Conservation (phyloP, 2,113 vertebrate genomes). For the Oncorhynchus masou region DNA sequence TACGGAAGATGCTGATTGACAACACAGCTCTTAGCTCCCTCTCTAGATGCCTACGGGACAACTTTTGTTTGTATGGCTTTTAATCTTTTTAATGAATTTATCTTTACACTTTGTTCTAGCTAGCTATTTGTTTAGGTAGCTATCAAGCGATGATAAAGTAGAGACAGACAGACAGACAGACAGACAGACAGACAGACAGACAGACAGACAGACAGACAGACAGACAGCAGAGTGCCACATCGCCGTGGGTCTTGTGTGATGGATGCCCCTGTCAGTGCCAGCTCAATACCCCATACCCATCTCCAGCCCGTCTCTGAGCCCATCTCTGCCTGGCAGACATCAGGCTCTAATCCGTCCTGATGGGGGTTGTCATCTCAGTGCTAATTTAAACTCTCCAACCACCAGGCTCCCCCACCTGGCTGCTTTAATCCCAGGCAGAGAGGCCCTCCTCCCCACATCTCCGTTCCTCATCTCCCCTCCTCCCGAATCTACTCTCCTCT, state of each 20-base stretch:
- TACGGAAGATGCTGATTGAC: too few species aligned
- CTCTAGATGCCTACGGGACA: too few species aligned
- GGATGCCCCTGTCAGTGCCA: slow-evolving; percentile 71
- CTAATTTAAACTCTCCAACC: slow-evolving; percentile 82
- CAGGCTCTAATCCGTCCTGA: slow-evolving; percentile 82
- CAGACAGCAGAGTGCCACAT: slow-evolving; percentile 57
- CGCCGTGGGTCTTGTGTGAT: slow-evolving; percentile 69
- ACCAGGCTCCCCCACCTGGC: slow-evolving; percentile 75
- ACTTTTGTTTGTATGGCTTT: too few species aligned
- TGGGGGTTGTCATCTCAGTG: slow-evolving; percentile 79
- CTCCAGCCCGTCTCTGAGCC: too few species aligned
- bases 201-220: slow-evolving; percentile 47
- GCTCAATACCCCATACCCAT: slow-evolving; percentile 45
- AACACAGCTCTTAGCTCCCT: too few species aligned
- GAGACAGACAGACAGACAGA: slow-evolving; percentile 43
- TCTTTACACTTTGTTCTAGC: too few species aligned
- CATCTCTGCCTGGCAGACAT: slow-evolving; percentile 62
- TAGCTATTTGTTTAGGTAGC: too few species aligned
- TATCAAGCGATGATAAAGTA: too few species aligned
- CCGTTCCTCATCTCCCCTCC: neutral
- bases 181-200: slow-evolving; percentile 15
- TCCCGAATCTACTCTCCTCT: too few species aligned
- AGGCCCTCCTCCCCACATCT: slow-evolving; percentile 62
- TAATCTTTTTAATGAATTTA: too few species aligned
- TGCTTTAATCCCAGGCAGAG: slow-evolving; percentile 71